These are phyloP conservation scores for Podargus strigoides DNA, from an alignment of 2,797 vertebrate genomes.

Conservation along the genomic window DNA sequence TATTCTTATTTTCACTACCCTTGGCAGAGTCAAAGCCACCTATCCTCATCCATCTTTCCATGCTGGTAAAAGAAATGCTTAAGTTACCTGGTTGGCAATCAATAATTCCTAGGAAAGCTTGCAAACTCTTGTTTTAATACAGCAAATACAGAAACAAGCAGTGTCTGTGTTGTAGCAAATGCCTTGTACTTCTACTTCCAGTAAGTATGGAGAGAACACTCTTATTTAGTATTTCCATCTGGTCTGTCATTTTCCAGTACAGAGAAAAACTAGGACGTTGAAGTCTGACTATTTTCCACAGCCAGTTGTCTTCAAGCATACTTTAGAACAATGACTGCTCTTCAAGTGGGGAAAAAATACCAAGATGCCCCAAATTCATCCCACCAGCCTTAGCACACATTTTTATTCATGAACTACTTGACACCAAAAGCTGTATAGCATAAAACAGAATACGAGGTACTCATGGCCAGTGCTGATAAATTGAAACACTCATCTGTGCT, in stretches of 20 bases:
- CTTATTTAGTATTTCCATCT: neutral
- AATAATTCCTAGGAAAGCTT: neutral
- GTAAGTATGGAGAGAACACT: neutral
- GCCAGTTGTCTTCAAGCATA: neutral
- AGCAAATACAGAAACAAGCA: neutral
- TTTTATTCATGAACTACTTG: neutral
- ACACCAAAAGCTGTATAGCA: neutral
- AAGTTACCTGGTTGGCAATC: neutral
- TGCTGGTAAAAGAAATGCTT: neutral
- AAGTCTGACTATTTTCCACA: neutral
- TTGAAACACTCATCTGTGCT: neutral
- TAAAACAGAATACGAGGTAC: neutral
- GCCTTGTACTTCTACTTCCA: neutral
- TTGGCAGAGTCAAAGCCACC: neutral
- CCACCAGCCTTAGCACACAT: neutral
- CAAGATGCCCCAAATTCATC: neutral
- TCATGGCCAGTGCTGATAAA: neutral
- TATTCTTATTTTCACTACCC: neutral
- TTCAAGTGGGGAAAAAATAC: neutral
- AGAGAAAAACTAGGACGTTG: neutral
- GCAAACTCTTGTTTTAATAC: neutral
- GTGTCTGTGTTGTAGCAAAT: neutral
- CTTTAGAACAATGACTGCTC: neutral
- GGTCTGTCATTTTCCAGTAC: neutral
- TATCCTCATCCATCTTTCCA: neutral